Evolutionary conservation across 2,888 invertebrate species (phyloP).

Genomic region (Thecophora atra): DNA sequence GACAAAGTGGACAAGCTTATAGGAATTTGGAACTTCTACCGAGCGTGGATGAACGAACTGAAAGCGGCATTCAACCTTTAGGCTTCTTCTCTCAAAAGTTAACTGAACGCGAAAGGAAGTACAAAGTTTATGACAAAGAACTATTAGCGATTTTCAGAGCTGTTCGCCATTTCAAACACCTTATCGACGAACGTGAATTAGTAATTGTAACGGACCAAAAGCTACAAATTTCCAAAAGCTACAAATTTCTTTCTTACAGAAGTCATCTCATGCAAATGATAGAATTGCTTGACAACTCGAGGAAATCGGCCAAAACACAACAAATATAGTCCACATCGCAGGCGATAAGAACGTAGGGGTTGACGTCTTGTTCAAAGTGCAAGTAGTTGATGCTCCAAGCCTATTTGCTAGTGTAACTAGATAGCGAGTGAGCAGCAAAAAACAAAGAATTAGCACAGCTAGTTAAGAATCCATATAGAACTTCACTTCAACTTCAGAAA

Average conservation of each 20-base stretch:
- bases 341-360: no score
- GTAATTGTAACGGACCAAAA: constrained; percentile 35
- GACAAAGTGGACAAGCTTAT: constrained; percentile 32
- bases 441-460: no score
- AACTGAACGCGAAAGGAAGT: constrained; percentile 10
- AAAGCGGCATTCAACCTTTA: constrained; percentile 16
- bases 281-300: no score
- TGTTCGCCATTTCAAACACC: constrained; percentile 35
- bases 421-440: no score
- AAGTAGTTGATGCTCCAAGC: no score
- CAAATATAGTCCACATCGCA: no score
- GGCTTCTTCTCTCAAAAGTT: constrained; percentile 27
- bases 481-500: no score
- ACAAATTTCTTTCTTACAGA: constrained; percentile 27
- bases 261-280: no score
- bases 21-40: constrained; percentile 37
- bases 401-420: no score
- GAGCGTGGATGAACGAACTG: constrained; percentile 23
- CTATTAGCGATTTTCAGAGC: constrained; percentile 30
- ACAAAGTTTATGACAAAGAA: constrained; percentile 36
- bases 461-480: no score
- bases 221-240: background rate
- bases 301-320: no score
- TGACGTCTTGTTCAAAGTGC: no score
- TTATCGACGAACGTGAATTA: constrained; percentile 36